Percentiles rank a stretch among this genome's conserved stretches.
These are phyloP conservation scores for Ommatoiulus sabulosus DNA, from an alignment of 2,888 invertebrate genomes.

Conservation along the genomic window DNA sequence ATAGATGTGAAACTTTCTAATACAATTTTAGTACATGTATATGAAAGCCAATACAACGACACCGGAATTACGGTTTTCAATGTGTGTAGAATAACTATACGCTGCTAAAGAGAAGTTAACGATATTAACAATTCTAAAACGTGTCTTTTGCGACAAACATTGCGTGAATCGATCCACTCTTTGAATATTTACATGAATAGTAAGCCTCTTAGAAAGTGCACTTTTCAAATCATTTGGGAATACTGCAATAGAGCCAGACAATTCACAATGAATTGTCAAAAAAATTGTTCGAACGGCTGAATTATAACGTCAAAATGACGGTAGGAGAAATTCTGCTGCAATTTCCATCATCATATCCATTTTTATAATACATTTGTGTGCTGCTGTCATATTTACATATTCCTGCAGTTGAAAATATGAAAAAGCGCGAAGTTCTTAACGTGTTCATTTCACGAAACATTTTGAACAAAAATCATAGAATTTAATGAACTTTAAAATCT, in stretches of 20 bases:
- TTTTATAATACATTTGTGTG: too few relatives aligned
- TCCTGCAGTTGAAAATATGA: background rate
- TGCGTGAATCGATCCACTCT: background rate
- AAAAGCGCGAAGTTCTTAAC: background rate
- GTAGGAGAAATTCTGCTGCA: too few relatives aligned
- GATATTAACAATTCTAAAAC: background rate
- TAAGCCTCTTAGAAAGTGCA: background rate
- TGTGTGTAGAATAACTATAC: too few relatives aligned
- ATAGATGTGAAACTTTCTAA: too few relatives aligned
- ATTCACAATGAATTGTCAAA: too few relatives aligned
- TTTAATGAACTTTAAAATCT: background rate
- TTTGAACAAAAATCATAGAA: background rate
- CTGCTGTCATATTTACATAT: too few relatives aligned
- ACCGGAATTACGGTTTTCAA: too few relatives aligned
- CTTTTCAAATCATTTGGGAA: background rate
- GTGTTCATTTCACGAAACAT: background rate
- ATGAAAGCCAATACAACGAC: too few relatives aligned
- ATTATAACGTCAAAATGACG: too few relatives aligned
- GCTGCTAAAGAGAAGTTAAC: background rate
- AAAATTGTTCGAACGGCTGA: too few relatives aligned
- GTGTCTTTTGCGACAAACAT: background rate
- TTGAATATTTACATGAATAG: background rate
- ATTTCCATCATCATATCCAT: too few relatives aligned
- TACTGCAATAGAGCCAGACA: background rate
- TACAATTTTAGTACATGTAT: too few relatives aligned